Conservation (phyloP, 2,113 vertebrate genomes). For the Arizona elegans region DNA sequence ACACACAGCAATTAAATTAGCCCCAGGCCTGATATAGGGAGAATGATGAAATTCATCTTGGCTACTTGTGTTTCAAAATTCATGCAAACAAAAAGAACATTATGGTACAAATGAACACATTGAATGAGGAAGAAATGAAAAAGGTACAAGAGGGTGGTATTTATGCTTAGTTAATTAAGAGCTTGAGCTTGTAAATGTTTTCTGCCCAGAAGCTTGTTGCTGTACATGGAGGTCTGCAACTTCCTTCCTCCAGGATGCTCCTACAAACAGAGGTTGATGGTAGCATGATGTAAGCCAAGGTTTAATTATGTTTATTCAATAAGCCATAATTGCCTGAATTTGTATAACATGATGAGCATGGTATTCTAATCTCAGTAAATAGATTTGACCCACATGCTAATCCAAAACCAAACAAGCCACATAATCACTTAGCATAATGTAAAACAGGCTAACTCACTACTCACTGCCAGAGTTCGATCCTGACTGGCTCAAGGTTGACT, state of each 20-base stretch:
- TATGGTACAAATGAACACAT: neutral
- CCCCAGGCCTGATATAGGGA: neutral
- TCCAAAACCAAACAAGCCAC: neutral
- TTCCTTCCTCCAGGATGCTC: neutral
- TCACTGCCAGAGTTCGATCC: neutral
- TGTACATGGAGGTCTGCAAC: neutral
- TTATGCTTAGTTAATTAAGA: neutral
- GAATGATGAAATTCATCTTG: neutral
- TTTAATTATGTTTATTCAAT: neutral
- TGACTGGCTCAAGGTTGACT: neutral
- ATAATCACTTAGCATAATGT: neutral
- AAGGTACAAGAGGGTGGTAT: neutral
- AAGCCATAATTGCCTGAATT: neutral
- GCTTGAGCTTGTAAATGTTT: neutral
- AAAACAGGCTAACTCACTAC: neutral
- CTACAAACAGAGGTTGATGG: neutral
- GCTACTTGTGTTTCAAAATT: neutral
- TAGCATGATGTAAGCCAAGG: neutral
- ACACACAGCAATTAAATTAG: neutral
- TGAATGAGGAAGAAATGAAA: neutral
- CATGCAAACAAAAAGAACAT: neutral
- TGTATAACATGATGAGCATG: neutral
- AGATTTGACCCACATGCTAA: neutral
- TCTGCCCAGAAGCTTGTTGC: neutral
- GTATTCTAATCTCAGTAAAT: neutral